These are phyloP conservation scores for Palythoa heliodiscus DNA, from an alignment of 92 coral and sea anemone genomes.

Conservation along the genomic window DNA sequence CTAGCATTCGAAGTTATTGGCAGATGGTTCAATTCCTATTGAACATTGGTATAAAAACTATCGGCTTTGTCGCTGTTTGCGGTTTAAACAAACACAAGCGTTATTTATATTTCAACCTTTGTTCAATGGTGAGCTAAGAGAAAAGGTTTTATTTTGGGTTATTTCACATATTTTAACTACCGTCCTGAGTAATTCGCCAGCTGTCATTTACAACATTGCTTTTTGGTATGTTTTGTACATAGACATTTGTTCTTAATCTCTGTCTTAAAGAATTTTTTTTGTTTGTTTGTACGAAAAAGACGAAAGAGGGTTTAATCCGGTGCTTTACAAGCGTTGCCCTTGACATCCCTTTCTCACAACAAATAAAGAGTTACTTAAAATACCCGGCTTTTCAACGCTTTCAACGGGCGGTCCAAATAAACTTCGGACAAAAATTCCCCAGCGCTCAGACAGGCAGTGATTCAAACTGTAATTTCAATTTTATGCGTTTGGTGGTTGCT, in stretches of 20 bases:
- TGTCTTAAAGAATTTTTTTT: neutral
- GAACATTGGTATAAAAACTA: neutral
- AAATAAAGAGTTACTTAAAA: constrained; percentile 2
- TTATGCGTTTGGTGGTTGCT: neutral
- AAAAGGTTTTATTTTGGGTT: constrained; percentile 4
- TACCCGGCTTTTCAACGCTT: neutral
- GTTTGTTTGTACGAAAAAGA: neutral
- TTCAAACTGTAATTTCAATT: neutral
- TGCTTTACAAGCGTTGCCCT: neutral
- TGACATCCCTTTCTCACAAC: neutral
- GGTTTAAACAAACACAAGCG: neutral
- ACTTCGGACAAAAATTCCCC: neutral
- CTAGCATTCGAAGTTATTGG: neutral
- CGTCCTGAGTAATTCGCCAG: constrained; percentile 13
- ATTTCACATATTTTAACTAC: constrained; percentile 1
- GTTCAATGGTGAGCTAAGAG: neutral
- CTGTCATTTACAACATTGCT: neutral
- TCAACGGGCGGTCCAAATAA: constrained; percentile 5
- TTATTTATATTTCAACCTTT: neutral
- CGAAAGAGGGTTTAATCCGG: neutral
- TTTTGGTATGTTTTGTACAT: neutral
- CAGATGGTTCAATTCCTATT: neutral
- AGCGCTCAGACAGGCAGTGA: neutral
- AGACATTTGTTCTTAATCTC: neutral
- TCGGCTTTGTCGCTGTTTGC: neutral